A percentile compares a stretch with the other conserved stretches of the same genome.
These are phyloP conservation scores for Stenodema calcarata DNA, from an alignment of 2,888 invertebrate genomes.

Conservation along the genomic window DNA sequence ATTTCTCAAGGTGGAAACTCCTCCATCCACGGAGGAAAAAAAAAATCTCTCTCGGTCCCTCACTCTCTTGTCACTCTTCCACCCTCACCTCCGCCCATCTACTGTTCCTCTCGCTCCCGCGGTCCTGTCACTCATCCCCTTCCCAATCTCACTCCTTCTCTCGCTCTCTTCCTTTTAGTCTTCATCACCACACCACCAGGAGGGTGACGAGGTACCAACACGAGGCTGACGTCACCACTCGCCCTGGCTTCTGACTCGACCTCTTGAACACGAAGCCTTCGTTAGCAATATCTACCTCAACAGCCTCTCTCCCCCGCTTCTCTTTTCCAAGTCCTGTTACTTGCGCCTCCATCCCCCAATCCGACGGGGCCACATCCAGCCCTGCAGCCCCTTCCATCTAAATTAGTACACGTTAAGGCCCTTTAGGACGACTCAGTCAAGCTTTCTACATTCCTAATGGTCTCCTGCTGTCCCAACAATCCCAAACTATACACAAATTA, in stretches of 20 bases:
- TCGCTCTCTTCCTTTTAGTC: not conserved
- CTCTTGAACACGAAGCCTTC: conserved; percentile 51
- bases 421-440: conserved; percentile 20
- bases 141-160: not conserved
- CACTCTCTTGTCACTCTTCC: not conserved
- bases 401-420: conserved; percentile 49
- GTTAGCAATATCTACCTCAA: conserved; percentile 51
- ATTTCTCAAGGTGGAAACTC: conserved; percentile 12
- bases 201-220: not conserved
- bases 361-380: not conserved
- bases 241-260: conserved; percentile 47
- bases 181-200: not conserved
- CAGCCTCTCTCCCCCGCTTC: conserved; percentile 31
- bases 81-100: not conserved
- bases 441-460: conserved; percentile 44
- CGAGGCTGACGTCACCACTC: conserved; percentile 38
- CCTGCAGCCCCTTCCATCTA: conserved; percentile 32
- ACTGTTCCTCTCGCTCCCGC: not conserved
- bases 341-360: not conserved
- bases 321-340: not conserved
- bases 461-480: conserved; percentile 31
- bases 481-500: conserved; percentile 30
- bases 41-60: not conserved
- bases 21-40: not conserved
- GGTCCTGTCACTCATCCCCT: not conserved